These are phyloP conservation scores for Scopus umbretta DNA, from an alignment of 2,113 vertebrate species.

Conservation along the genomic window DNA sequence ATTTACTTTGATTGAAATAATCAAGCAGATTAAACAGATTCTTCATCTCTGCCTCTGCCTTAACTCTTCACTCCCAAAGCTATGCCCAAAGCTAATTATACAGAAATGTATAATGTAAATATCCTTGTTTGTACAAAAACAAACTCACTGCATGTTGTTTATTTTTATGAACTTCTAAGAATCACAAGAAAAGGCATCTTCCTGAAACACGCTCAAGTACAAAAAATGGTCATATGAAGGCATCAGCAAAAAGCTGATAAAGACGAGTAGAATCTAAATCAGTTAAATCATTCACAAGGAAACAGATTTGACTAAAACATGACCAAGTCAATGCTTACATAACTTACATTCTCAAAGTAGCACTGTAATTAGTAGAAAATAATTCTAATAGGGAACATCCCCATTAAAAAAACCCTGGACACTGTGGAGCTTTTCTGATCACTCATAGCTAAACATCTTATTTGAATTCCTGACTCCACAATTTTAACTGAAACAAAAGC, in stretches of 20 bases:
- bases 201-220: neutral
- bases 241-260: neutral
- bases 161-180: neutral
- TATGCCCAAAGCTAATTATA: neutral
- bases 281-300: neutral
- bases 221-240: neutral
- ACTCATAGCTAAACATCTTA: neutral
- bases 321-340: neutral
- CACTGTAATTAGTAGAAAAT: neutral
- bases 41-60: neutral
- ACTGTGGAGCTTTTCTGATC: neutral
- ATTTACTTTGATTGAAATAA: neutral
- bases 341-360: neutral
- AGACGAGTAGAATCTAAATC: neutral
- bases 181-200: neutral
- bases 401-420: no score
- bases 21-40: neutral
- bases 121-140: neutral
- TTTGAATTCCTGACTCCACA: neutral
- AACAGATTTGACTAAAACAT: neutral
- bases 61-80: neutral
- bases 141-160: neutral
- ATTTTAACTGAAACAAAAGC: neutral
- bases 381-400: neutral
- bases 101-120: neutral